Percentiles rank a stretch among this genome's conserved stretches.
These are phyloP conservation scores for Pogonomyrmex californicus DNA, from an alignment of 1,140 invertebrate genomes.

Conservation along the genomic window DNA sequence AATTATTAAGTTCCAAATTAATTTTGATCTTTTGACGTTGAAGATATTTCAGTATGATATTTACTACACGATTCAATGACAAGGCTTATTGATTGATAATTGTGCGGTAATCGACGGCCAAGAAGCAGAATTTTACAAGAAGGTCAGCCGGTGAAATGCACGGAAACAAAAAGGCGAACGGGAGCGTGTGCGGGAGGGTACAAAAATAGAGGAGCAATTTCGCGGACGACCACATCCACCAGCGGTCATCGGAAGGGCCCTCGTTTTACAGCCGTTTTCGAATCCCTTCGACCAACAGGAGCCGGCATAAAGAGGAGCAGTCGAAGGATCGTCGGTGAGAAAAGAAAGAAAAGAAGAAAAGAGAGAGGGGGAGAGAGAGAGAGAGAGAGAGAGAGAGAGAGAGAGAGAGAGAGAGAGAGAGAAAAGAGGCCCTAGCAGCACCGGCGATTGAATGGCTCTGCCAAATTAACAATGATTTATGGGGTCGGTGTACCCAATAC, in stretches of 20 bases:
- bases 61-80: neutral
- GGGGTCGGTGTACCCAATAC: conserved; percentile 76
- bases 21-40: neutral
- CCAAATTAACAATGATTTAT: conserved; percentile 86
- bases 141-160: conserved; percentile 18
- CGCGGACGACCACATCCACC: conserved; percentile 51
- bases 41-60: neutral
- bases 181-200: conserved; percentile 69
- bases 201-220: conserved; percentile 78
- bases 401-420: conserved; percentile 49
- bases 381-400: conserved; percentile 59
- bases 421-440: conserved; percentile 74
- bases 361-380: neutral
- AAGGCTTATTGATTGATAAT: neutral
- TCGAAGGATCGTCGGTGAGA: conserved; percentile 56
- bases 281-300: conserved; percentile 62
- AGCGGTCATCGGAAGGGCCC: conserved; percentile 64
- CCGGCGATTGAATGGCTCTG: conserved; percentile 79
- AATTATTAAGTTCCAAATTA: neutral
- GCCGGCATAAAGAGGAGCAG: conserved; percentile 61
- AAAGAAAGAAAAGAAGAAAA: conserved; percentile 51
- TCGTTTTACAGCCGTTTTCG: conserved; percentile 68
- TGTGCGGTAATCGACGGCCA: neutral
- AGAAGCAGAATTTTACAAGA: neutral
- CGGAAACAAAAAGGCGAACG: conserved; percentile 58